A percentile compares a stretch with the other conserved stretches of the same genome.
Conservation (phyloP, 2,888 invertebrate genomes). For the Drosophila robusta region DNA sequence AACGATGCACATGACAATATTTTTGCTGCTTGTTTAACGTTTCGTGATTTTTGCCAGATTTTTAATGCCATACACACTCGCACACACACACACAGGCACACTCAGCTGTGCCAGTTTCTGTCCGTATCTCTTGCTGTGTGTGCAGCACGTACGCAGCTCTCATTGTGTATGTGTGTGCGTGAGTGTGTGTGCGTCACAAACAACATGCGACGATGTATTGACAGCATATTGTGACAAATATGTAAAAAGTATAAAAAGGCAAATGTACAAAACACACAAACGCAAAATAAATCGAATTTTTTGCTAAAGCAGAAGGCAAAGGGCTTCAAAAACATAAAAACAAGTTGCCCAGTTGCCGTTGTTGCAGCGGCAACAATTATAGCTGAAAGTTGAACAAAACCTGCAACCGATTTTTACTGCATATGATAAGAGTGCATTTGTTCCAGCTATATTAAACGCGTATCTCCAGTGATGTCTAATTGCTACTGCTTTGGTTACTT, state of each 20-base stretch:
- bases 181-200: conserved; percentile 55
- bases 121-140: conserved; percentile 46
- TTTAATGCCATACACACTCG: conserved; percentile 62
- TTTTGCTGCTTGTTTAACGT: conserved; percentile 76
- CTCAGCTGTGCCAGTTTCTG: conserved; percentile 35
- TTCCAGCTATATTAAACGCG: neutral
- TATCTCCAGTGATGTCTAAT: neutral
- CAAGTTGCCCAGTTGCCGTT: conserved; percentile 3
- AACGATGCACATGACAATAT: conserved; percentile 72
- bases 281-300: conserved; percentile 51
- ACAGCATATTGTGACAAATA: conserved; percentile 79
- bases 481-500: too few species aligned
- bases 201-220: conserved; percentile 72
- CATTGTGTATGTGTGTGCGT: conserved; percentile 20
- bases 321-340: conserved; percentile 20
- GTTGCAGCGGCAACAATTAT: conserved; percentile 33
- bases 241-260: conserved; percentile 52
- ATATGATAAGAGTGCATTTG: neutral
- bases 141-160: conserved; percentile 60
- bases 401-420: conserved; percentile 2
- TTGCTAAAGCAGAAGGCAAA: conserved; percentile 36
- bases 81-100: conserved; percentile 18
- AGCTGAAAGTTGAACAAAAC: conserved; percentile 9
- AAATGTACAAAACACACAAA: conserved; percentile 36
- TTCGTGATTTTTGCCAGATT: conserved; percentile 80